phyloP scores from a whole-genome alignment of 1,140 invertebrate species.

The Pogonognathellus flavescens region DNA sequence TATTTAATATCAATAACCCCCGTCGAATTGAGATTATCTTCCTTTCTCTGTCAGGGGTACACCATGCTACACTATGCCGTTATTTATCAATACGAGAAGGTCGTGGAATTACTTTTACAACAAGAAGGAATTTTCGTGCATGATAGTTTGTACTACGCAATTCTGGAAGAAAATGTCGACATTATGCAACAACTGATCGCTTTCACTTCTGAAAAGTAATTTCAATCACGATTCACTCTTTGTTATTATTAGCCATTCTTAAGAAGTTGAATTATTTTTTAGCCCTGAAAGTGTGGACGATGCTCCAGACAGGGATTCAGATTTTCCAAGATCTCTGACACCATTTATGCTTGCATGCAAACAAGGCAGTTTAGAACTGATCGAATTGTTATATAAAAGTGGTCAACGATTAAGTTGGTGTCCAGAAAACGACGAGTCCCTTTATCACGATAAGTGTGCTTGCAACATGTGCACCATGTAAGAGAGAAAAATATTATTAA shows the following conservation, averaged over 20 bases:
- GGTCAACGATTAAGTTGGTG: background rate
- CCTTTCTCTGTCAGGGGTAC: background rate
- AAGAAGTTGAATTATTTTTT: background rate
- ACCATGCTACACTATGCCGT: constrained; percentile 20
- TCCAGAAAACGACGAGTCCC: background rate
- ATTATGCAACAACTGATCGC: background rate
- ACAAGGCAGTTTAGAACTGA: background rate
- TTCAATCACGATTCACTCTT: too few relatives aligned
- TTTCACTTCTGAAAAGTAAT: background rate
- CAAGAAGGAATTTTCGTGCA: background rate
- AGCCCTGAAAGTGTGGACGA: background rate
- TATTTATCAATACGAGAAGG: background rate
- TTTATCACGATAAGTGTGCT: constrained; percentile 1
- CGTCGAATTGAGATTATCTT: too few relatives aligned
- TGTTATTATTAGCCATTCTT: background rate
- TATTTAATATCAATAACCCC: too few relatives aligned
- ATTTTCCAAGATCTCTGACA: background rate
- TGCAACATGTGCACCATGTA: constrained; percentile 31
- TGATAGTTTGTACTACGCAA: constrained; percentile 1
- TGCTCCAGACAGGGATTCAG: background rate
- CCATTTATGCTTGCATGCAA: constrained; percentile 6
- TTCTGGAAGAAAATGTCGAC: constrained; percentile 15
- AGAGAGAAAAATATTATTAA: background rate
- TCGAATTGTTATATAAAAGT: background rate
- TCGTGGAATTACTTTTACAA: background rate